Evolutionary conservation across 2,888 invertebrate genomes (phyloP).

Genomic region (Frankliniella fusca): DNA sequence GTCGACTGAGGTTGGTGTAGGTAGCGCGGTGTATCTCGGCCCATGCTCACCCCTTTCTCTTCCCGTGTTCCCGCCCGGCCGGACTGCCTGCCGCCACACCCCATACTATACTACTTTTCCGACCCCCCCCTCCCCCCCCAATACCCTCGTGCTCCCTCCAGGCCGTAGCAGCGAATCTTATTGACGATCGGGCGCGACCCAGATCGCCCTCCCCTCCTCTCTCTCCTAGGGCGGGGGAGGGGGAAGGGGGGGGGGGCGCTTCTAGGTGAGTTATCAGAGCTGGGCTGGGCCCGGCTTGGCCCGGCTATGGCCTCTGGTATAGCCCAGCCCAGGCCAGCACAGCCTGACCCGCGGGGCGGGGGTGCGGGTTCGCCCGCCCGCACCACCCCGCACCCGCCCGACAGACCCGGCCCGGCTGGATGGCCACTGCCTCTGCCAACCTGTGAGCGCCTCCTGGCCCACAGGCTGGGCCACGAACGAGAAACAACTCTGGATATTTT

Average conservation of each 20-base stretch:
- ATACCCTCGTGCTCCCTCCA: neutral
- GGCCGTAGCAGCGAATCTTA: neutral
- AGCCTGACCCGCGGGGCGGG: no score
- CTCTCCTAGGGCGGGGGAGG: neutral
- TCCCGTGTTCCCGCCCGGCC: neutral
- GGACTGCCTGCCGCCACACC: neutral
- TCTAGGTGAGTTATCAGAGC: conserved; percentile 4
- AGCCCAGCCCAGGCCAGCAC: no score
- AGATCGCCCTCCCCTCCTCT: neutral
- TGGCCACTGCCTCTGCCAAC: neutral
- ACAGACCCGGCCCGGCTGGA: no score
- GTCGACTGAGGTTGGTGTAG: no score
- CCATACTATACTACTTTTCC: neutral
- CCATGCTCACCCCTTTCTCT: neutral
- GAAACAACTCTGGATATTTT: no score
- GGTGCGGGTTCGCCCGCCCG: no score
- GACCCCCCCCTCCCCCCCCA: neutral
- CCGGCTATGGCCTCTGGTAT: neutral
- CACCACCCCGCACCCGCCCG: no score
- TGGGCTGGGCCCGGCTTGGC: neutral
- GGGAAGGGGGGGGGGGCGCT: neutral
- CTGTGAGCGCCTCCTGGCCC: neutral
- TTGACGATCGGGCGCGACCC: conserved; percentile 21
- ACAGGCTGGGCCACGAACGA: no score
- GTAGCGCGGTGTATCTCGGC: neutral